phyloP scores from a whole-genome alignment of 2,888 invertebrate genomes.

The Julus scandinavius region DNA sequence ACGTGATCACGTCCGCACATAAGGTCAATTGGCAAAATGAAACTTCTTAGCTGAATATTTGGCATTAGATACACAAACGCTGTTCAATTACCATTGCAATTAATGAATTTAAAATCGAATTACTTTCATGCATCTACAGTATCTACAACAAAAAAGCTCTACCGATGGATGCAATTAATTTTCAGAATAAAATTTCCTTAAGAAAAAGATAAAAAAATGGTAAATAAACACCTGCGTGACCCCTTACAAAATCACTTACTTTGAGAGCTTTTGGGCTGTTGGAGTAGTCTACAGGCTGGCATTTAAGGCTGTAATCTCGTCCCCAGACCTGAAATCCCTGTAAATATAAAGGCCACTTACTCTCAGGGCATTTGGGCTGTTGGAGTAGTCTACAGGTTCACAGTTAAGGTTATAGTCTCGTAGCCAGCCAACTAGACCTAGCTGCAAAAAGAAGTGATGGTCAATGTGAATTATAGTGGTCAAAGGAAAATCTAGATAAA shows the following conservation, averaged over 20 bases:
- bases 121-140: neutral
- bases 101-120: neutral
- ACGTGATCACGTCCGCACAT: too few species aligned
- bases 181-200: conserved; percentile 37
- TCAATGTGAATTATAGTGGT: conserved; percentile 48
- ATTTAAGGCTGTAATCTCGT: conserved; percentile 85
- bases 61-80: neutral
- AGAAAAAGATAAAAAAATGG: conserved; percentile 34
- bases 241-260: conserved; percentile 69
- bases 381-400: conserved; percentile 79
- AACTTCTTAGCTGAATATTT: neutral
- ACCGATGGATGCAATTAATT: neutral
- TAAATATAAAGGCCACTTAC: conserved; percentile 71
- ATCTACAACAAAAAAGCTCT: neutral
- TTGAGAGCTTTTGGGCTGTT: conserved; percentile 72
- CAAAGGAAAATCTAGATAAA: conserved; percentile 12
- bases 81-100: neutral
- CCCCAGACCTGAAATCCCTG: conserved; percentile 58
- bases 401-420: conserved; percentile 87
- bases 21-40: neutral
- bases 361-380: conserved; percentile 73
- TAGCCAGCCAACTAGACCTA: conserved; percentile 62
- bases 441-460: conserved; percentile 63
- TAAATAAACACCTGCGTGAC: conserved; percentile 51
- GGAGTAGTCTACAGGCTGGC: conserved; percentile 81